Base-by-base conservation (phyloP, 92 coral and sea anemone species). In the Ricordea florida region DNA sequence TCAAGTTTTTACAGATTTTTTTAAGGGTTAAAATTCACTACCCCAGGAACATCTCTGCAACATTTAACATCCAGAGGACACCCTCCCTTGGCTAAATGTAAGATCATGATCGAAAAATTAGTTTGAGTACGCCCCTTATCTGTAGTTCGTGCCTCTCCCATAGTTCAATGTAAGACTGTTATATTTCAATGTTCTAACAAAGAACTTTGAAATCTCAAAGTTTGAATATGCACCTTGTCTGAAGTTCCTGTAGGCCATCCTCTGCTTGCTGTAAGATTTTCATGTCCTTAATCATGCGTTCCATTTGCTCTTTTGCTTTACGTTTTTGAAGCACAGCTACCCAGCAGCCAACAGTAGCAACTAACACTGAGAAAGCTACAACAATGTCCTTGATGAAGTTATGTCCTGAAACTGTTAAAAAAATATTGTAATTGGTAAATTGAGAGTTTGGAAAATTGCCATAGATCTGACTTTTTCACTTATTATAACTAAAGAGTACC, bases 311-410 rank as follows among this genome's bases (percentile, higher is more conserved):
- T 59, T 94, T 92, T 52, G 98, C 98, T 65, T 90, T 77, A 37
- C 97, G 85, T 74, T 91, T 94, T 71, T 94, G 98, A 21, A 81
- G 79, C 26, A 91, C 92, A 37, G 98, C 96, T 3, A 92, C 63
- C 98, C 98, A 94, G 45, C 96, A 91, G 18, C 97, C 97, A 69
- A 79, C 61, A 34, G 93, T 91, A 21, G 98, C 98, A 31, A 94
- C 79, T 13, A 94, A 76, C 62, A 94, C 98, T 40, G 94, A 86
- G 69, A 93, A 86, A 1, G 97, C 97, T 56, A 94, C 85, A 20
- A 94, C 91, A 13, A 94, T 75, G 50, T 94, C 98, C 84, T 94
- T 94, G 68, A 94, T 69, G 56, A 91, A 78, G 76, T 87, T 91
- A 69, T 94, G 97, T 10, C 98, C 98, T 67, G 89, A 69, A 73